These are phyloP conservation scores for Spilarctia lutea DNA, from an alignment of 2,888 invertebrate species.

Conservation along the genomic window DNA sequence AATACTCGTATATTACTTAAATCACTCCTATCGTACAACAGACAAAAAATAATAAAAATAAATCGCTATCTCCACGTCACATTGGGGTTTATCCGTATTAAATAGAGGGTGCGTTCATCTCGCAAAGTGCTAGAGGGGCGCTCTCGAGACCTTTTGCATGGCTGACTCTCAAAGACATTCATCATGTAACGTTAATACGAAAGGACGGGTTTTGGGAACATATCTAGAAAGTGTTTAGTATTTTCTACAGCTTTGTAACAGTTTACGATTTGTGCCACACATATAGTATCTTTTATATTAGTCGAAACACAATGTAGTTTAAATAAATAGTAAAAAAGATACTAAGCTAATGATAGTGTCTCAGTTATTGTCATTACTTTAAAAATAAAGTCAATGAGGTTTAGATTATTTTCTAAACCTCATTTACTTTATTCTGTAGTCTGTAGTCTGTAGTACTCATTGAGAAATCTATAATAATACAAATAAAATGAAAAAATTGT, in stretches of 20 bases:
- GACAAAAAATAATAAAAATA: conserved; percentile 6
- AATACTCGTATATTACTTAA: not conserved
- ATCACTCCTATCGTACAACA: not conserved
- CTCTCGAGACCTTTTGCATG: conserved; percentile 47
- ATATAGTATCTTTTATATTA: no score
- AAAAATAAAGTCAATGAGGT: no score
- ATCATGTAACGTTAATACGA: conserved; percentile 9
- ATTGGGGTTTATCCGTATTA: conserved; percentile 35
- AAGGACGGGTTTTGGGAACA: not conserved
- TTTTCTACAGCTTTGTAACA: not conserved
- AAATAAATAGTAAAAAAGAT: no score
- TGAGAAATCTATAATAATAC: no score
- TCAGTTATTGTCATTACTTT: no score
- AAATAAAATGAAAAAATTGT: no score
- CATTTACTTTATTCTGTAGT: no score
- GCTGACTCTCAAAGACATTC: conserved; percentile 47
- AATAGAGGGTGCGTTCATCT: conserved; percentile 59
- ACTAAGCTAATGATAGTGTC: no score
- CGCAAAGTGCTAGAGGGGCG: conserved; percentile 46
- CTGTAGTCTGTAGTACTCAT: no score
- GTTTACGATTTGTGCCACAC: not conserved
- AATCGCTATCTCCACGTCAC: not conserved
- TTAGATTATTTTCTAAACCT: no score
- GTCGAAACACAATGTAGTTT: no score
- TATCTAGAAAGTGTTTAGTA: not conserved